Base-by-base conservation (phyloP, 2,113 vertebrate species). In the Anhinga rufa region DNA sequence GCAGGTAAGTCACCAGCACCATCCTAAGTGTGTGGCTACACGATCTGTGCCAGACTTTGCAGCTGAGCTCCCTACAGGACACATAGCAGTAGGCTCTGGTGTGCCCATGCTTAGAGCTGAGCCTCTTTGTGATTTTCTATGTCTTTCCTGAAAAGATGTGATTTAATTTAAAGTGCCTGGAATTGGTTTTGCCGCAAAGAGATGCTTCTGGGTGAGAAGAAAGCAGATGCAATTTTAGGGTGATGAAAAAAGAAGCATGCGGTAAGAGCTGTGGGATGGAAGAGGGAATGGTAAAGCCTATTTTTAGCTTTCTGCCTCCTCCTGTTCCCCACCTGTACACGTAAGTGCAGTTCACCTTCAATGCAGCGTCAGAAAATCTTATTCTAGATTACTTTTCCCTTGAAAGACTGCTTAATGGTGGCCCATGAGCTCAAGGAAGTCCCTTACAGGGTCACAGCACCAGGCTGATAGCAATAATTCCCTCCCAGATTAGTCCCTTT, bases 81-180 rank as follows among this genome's bases (percentile, higher is more conserved):
- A 11, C 2, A 2, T 17, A 38, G 17, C 14, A 38, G 28, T 14
- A 68, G 22, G 4, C 9, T 54, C 0, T 0, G 1, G 12, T 16
- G 26, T 44, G 57, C 21, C 40, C 65, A 11, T 65, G 7, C 24
- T 40, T 54, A 14, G 25, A 75, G 31, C 34, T 57, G 46, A 25
- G 10, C 22, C 7, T 49, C 38, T 44, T 52, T 10, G 25, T n/a
- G 40, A 49, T 75, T 72, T 76, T 58, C 52, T 54, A 31, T 12
- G 10, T 25, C 26, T 49, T 86, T 58, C 28, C 8, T 38, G 46
- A 2, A 49, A 91, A 80, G 68, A 19, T n/a, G 6, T 24, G 28
- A 52, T 75, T 66, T 70, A 57, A 44, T 71, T 75, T 66, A n/a
- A 54, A 64, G 21, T 42, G 17, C 4, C 8, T 52, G 17, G 15